Evolutionary conservation across 2,888 invertebrate genomes (phyloP), one percentile per base, ranked within the genome.

Genomic region (Eucera pruinosa): DNA sequence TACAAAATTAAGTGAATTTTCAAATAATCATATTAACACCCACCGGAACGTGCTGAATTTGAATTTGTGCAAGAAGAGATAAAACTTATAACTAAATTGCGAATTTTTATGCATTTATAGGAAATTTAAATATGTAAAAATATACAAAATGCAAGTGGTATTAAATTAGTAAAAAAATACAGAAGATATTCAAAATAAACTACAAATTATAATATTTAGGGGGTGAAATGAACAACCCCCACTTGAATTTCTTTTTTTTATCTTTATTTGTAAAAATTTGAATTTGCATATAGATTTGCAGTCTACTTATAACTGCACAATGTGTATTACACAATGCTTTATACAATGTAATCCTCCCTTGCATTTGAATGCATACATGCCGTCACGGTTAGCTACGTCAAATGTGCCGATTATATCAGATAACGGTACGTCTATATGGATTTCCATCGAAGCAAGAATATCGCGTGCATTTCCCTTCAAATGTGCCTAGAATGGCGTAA

Each of bases 401-500:
- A 54, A 45, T 52, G 64, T 11, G n/a, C 15, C 33, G 18, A 47
- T 6, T 54, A 64, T 45, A 69, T 54, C 33, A 43, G 50, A 69
- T 68, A 62, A 52, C 33, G 52, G 33, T 43, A 62, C 15, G 33
- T 36, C 20, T 30, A 36, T 27, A 13, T 36, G 43, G 33, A 23
- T 62, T 61, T 71, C 11, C 18, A 41, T 25, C 39, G 30, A 13
- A 15, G 11, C 66, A 47, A 47, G 36, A 23, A 48, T 66, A 48
- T 47, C 47, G 11, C 18, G 30, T 25, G 30, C 18, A 20, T 52
- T 45, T 72, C 36, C 52, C 25, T 54, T 45, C 11, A 43, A 48
- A 36, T 18, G 30, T 45, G 41, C 23, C 25, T 25, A 43, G 33
- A 45, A 71, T 50, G 43, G 43, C 36, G 72, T 43, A 64, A 74